Percentiles rank a stretch among this genome's conserved stretches.
Evolutionary conservation across 2,113 vertebrate genomes (phyloP).

Genomic region (Hippocampus guttulatus): DNA sequence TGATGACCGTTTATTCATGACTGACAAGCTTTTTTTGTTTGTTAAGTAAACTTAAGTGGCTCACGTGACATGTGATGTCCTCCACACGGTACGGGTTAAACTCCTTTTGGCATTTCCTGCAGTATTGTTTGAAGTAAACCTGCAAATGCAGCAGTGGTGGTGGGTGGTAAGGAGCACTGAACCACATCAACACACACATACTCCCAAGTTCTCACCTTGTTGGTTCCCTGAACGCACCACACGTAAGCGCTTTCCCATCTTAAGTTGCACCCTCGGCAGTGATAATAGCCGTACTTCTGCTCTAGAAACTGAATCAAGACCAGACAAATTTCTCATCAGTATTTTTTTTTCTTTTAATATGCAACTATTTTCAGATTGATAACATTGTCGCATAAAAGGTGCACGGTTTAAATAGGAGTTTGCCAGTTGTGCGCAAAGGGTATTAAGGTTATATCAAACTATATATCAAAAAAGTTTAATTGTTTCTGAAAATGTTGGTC

Average conservation of each 20-base stretch:
- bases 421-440: no score
- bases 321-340: background rate
- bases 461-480: no score
- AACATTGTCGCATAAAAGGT: no score
- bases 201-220: conserved; percentile 75
- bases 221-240: conserved; percentile 96
- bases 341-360: no score
- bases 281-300: conserved; percentile 96
- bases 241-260: conserved; percentile 98
- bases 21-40: accelerated
- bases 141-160: conserved; percentile 38
- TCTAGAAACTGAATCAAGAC: conserved; percentile 81
- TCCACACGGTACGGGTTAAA: conserved; percentile 96
- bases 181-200: background rate
- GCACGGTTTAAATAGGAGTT: no score
- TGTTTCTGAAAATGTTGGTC: no score
- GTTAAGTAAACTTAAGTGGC: background rate
- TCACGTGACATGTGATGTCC: conserved; percentile 93
- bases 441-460: no score
- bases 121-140: conserved; percentile 98
- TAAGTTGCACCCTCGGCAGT: conserved; percentile 92
- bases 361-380: no score
- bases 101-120: conserved; percentile 89
- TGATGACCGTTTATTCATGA: accelerated
- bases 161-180: no score